Percentiles rank a stretch among this genome's conserved stretches.
Evolutionary conservation across 2,888 invertebrate genomes (phyloP).

Genomic region (Oxycera nigricornis): DNA sequence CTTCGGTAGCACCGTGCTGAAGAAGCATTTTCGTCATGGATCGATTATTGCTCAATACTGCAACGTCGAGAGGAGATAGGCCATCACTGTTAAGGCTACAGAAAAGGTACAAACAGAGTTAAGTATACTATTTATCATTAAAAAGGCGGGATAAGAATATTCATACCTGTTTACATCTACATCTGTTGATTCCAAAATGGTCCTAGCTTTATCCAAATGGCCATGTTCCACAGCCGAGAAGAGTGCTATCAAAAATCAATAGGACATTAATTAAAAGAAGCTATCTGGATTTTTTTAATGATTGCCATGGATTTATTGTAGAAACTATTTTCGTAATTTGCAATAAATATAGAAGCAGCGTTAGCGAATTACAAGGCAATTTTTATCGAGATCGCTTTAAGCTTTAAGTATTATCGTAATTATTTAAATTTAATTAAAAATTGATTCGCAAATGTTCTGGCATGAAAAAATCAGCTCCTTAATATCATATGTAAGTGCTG

Average conservation of each 20-base stretch:
- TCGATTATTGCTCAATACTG: slow-evolving; percentile 88
- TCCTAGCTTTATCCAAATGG: slow-evolving; percentile 88
- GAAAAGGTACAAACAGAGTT: slow-evolving; percentile 49
- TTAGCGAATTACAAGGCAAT: background rate
- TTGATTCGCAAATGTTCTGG: slow-evolving; percentile 27
- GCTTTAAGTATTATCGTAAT: background rate
- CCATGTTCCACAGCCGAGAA: slow-evolving; percentile 97
- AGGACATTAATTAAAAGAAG: background rate
- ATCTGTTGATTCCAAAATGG: slow-evolving; percentile 89
- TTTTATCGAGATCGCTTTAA: background rate
- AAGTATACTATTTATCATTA: background rate
- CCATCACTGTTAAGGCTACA: slow-evolving; percentile 87
- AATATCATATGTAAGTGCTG: background rate
- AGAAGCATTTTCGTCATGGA: slow-evolving; percentile 89
- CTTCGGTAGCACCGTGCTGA: slow-evolving; percentile 84
- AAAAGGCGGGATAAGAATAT: background rate
- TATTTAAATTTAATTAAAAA: slow-evolving; percentile 6
- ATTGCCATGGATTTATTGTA: background rate
- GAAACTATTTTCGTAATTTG: background rate
- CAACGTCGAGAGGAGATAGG: slow-evolving; percentile 89
- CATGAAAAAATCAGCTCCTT: background rate
- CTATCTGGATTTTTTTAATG: background rate
- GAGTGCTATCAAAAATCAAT: slow-evolving; percentile 69
- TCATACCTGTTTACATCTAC: slow-evolving; percentile 91
- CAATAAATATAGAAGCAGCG: background rate